These are phyloP conservation scores for Clunio marinus DNA, from an alignment of 2,888 invertebrate genomes.

Conservation along the genomic window DNA sequence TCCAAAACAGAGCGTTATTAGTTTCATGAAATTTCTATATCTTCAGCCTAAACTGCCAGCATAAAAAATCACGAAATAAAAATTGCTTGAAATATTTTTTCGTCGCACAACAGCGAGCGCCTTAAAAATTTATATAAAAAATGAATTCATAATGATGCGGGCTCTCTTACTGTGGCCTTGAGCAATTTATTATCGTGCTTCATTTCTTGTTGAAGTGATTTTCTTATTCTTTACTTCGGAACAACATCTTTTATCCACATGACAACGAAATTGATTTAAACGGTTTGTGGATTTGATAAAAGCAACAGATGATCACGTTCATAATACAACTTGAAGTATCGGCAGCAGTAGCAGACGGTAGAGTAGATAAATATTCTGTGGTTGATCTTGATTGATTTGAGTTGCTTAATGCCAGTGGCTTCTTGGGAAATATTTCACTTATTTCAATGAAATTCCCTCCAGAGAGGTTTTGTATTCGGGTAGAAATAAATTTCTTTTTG, in stretches of 20 bases:
- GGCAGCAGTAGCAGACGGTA: background rate
- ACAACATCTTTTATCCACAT: background rate
- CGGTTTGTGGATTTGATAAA: too few relatives aligned
- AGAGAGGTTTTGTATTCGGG: background rate
- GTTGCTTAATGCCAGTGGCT: background rate
- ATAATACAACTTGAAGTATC: background rate
- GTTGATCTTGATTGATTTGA: background rate
- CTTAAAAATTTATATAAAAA: background rate
- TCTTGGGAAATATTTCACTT: background rate
- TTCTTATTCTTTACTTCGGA: background rate
- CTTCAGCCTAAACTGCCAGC: too few relatives aligned
- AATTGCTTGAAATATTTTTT: too few relatives aligned
- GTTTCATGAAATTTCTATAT: too few relatives aligned
- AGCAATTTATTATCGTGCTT: too few relatives aligned
- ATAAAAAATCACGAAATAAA: background rate
- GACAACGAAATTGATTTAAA: background rate
- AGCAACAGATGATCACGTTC: too few relatives aligned
- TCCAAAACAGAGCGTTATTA: too few relatives aligned
- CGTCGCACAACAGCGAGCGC: background rate
- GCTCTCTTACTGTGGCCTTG: background rate
- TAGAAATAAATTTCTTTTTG: background rate
- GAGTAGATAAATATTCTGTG: background rate
- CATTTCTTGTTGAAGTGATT: too few relatives aligned
- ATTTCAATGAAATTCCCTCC: background rate
- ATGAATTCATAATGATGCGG: background rate